Evolutionary conservation across 2,113 vertebrate genomes (phyloP).

Genomic region (Elgaria multicarinata): DNA sequence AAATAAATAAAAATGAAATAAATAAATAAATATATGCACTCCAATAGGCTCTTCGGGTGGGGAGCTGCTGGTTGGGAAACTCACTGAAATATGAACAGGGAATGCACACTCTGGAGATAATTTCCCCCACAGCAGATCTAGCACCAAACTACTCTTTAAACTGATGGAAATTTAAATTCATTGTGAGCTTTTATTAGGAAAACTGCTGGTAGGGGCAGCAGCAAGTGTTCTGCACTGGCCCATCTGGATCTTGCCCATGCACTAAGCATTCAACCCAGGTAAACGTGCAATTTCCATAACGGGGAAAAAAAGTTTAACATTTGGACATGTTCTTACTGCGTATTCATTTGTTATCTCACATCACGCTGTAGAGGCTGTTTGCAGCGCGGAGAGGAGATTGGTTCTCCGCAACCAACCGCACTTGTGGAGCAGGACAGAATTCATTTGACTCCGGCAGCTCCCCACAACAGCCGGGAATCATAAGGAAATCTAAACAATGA

Average conservation of each 20-base stretch:
- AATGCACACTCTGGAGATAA: background rate
- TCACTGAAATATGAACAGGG: background rate
- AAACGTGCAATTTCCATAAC: background rate
- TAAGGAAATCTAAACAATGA: background rate
- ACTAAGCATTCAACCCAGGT: no score
- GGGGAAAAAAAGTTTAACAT: background rate
- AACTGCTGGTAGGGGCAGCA: no score
- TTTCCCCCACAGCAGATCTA: background rate
- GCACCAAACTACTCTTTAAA: background rate
- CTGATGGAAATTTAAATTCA: background rate
- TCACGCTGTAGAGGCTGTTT: background rate
- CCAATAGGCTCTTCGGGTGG: background rate
- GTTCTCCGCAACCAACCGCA: background rate
- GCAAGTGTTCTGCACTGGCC: background rate
- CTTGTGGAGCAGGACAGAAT: accelerated
- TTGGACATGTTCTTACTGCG: background rate
- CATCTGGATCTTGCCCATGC: background rate
- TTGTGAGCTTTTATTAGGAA: no score
- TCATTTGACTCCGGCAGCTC: background rate
- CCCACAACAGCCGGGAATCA: background rate
- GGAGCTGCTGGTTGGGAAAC: background rate
- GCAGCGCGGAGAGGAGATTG: background rate
- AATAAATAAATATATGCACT: no score
- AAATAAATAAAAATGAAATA: no score
- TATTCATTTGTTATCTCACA: background rate